Evolutionary conservation across 2,888 invertebrate species (phyloP).

Genomic region (Brachypalpus laphriformis): DNA sequence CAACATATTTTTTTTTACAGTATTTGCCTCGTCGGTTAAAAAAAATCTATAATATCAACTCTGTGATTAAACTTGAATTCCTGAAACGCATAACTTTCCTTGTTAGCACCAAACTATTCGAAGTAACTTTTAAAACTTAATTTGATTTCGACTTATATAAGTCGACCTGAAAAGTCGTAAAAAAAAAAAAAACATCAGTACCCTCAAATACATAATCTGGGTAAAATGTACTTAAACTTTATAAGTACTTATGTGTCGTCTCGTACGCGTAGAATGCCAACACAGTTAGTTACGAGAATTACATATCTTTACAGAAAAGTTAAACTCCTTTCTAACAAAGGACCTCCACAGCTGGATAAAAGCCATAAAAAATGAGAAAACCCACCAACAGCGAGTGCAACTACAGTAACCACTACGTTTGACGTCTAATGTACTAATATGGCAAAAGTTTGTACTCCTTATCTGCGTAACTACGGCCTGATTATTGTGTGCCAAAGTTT

Average conservation of each 20-base stretch:
- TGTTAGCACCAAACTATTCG: not conserved
- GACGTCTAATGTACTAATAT: constrained; percentile 55
- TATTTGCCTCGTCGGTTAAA: too few relatives aligned
- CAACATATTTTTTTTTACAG: too few relatives aligned
- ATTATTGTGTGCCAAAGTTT: constrained; percentile 56
- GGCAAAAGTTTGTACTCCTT: constrained; percentile 56
- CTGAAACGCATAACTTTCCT: not conserved
- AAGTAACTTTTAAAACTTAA: not conserved
- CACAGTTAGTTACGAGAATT: not conserved
- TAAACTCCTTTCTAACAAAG: not conserved
- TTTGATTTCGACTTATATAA: not conserved
- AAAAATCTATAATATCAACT: too few relatives aligned
- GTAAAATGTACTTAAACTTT: not conserved
- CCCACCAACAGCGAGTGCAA: not conserved
- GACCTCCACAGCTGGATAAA: not conserved
- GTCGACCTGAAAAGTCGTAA: not conserved
- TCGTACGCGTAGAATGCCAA: not conserved
- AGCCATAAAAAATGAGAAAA: not conserved
- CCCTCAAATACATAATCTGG: not conserved
- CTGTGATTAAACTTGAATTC: not conserved
- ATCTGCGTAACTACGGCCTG: constrained; percentile 39
- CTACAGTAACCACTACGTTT: constrained; percentile 21
- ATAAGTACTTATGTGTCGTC: not conserved
- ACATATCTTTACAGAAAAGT: not conserved
- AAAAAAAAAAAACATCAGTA: not conserved